Evolutionary conservation across 2,113 vertebrate genomes (phyloP).

Genomic region (Labeo catla): DNA sequence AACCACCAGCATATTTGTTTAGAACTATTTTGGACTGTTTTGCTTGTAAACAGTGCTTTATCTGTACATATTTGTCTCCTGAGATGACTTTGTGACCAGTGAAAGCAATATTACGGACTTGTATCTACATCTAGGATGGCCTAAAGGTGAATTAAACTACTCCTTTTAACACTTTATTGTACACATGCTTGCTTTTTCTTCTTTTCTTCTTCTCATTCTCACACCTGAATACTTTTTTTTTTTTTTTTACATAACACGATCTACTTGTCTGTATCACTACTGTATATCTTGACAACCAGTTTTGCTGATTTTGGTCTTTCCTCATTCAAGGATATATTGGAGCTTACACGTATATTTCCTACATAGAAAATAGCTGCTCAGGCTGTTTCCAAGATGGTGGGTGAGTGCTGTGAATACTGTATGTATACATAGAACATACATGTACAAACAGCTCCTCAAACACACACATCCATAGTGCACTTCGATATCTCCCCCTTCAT

Average conservation of each 20-base stretch:
- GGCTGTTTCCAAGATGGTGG: background rate
- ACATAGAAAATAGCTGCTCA: background rate
- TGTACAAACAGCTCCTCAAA: background rate
- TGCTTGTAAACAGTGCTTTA: too few species aligned
- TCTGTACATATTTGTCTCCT: background rate
- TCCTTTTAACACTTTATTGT: too few species aligned
- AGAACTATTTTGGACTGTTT: background rate
- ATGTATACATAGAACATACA: background rate
- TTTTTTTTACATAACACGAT: background rate
- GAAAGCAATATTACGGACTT: too few species aligned
- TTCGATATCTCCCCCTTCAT: conserved; percentile 15
- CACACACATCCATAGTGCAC: background rate
- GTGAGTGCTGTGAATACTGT: background rate
- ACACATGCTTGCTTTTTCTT: background rate
- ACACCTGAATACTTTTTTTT: background rate
- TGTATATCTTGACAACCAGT: background rate
- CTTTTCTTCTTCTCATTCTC: background rate
- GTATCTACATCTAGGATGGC: too few species aligned
- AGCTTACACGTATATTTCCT: background rate
- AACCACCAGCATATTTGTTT: too few species aligned
- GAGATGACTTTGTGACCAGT: background rate
- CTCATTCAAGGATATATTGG: background rate
- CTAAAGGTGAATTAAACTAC: too few species aligned
- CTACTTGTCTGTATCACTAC: background rate
- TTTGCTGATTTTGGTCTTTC: background rate